Conservation (phyloP, 2,888 invertebrate species). For the Dasysyrphus tricinctus region DNA sequence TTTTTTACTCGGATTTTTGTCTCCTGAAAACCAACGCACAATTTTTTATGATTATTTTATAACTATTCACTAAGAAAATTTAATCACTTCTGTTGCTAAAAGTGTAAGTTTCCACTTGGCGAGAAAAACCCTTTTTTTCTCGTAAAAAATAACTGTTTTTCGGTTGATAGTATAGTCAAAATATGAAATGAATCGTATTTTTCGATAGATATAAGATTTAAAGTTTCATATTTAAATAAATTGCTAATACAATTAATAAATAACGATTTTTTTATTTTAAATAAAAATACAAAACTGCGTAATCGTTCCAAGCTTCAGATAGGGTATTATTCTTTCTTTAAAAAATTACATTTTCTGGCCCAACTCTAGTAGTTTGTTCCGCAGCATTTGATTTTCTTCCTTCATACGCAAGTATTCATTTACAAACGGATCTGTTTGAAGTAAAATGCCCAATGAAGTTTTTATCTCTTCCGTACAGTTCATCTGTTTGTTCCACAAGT, state of each 20-base stretch:
- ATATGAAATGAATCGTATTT: too few relatives aligned
- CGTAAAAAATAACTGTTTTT: too few relatives aligned
- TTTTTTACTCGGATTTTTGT: too few relatives aligned
- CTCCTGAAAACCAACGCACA: too few relatives aligned
- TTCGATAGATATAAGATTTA: too few relatives aligned
- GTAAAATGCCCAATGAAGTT: slow-evolving; percentile 78
- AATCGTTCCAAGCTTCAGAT: neutral
- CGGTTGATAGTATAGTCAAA: too few relatives aligned
- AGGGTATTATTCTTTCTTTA: neutral
- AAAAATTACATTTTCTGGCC: slow-evolving; percentile 53
- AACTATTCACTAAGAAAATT: too few relatives aligned
- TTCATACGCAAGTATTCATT: slow-evolving; percentile 80
- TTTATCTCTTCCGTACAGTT: slow-evolving; percentile 78
- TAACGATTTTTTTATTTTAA: neutral
- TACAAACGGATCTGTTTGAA: slow-evolving; percentile 80
- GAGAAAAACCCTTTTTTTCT: too few relatives aligned
- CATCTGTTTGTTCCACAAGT: slow-evolving; percentile 79
- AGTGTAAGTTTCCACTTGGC: too few relatives aligned
- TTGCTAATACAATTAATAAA: neutral
- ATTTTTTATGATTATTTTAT: too few relatives aligned
- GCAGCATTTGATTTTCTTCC: slow-evolving; percentile 80
- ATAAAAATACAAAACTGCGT: slow-evolving; percentile 3
- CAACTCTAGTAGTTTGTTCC: slow-evolving; percentile 77
- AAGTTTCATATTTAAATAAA: too few relatives aligned
- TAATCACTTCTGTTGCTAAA: too few relatives aligned